Conservation (phyloP, 2,888 invertebrate species). For the Thereva unica region DNA sequence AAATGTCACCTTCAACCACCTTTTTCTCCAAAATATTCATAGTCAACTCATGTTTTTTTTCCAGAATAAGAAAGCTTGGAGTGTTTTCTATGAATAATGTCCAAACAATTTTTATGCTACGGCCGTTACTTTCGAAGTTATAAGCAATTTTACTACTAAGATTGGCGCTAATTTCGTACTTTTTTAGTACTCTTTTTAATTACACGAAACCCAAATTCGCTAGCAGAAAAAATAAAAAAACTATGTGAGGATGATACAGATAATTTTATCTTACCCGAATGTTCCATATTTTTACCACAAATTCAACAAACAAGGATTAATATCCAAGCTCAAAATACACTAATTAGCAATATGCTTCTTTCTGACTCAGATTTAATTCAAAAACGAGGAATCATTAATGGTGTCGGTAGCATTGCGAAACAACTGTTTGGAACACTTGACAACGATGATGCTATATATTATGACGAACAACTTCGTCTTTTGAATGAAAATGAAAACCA, state of each 20-base stretch:
- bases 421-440: constrained; percentile 2
- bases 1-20: no score
- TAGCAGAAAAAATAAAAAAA: not conserved
- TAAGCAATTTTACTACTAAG: no score
- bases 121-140: no score
- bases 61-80: no score
- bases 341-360: constrained; percentile 5
- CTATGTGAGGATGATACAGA: not conserved
- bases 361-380: not conserved
- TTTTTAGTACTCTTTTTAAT: no score
- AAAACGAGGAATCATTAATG: not conserved
- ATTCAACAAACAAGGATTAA: not conserved
- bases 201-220: no score
- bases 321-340: not conserved
- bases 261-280: not conserved
- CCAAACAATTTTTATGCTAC: no score
- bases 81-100: no score
- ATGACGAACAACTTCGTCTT: not conserved
- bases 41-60: no score
- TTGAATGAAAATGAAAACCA: constrained; percentile 1
- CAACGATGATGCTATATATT: not conserved
- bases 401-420: not conserved
- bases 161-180: no score
- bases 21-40: no score
- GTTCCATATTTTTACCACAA: not conserved